Conservation (phyloP, 2,888 invertebrate genomes). For the Druceiella hillmani region DNA sequence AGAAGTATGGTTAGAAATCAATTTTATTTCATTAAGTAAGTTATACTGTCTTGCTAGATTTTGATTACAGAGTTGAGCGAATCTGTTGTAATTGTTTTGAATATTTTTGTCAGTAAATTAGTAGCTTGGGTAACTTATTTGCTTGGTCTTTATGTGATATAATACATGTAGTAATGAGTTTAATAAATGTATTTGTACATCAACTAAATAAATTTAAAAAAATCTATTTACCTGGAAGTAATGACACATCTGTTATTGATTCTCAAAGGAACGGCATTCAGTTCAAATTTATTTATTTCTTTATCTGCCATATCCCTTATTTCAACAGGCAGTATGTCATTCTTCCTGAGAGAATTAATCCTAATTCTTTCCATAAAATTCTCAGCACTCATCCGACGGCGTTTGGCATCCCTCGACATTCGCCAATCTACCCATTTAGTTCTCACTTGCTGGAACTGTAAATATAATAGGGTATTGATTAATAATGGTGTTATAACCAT, state of each 20-base stretch:
- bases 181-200: not conserved
- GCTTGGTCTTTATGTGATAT: not conserved
- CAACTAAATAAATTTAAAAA: constrained; percentile 1
- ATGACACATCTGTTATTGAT: constrained; percentile 76
- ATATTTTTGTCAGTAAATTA: not conserved
- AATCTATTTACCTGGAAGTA: constrained; percentile 60
- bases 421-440: constrained; percentile 76
- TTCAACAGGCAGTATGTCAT: constrained; percentile 79
- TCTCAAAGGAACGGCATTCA: constrained; percentile 62
- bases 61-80: no score
- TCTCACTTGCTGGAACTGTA: constrained; percentile 65
- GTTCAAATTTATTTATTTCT: constrained; percentile 72
- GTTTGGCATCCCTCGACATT: constrained; percentile 83
- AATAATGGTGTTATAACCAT: no score
- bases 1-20: no score
- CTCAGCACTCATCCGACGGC: constrained; percentile 69
- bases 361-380: constrained; percentile 73
- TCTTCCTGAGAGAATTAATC: constrained; percentile 77
- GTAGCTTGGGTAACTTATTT: not conserved
- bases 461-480: no score
- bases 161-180: not conserved
- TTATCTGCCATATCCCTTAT: constrained; percentile 70
- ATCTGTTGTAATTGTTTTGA: no score
- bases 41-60: no score
- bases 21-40: no score